phyloP scores from a whole-genome alignment of 1,140 invertebrate species.

The Drosophila oshimai region DNA sequence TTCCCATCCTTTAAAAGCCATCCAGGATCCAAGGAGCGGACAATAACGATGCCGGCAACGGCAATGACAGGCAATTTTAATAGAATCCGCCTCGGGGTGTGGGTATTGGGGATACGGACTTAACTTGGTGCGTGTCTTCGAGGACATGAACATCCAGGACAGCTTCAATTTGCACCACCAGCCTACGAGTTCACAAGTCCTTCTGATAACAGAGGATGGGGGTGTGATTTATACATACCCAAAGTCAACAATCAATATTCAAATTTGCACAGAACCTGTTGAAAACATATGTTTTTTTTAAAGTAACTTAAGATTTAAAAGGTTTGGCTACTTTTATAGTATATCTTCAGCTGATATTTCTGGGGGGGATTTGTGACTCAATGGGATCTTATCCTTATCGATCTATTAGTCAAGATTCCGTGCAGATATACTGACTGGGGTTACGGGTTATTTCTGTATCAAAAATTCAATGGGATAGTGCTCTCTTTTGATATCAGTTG shows the following conservation, averaged over 20 bases:
- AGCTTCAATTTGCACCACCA: constrained; percentile 37
- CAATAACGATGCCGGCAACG: constrained; percentile 74
- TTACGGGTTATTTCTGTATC: background rate
- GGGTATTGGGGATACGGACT: constrained; percentile 5
- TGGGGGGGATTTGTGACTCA: constrained; percentile 52
- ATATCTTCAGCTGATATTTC: background rate
- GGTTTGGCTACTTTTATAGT: too few species aligned
- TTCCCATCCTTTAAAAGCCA: background rate
- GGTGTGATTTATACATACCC: constrained; percentile 16
- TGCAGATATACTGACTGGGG: constrained; percentile 1
- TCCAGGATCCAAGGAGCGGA: constrained; percentile 36
- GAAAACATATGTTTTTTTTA: background rate
- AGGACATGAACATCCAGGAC: constrained; percentile 1
- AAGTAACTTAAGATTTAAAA: too few species aligned
- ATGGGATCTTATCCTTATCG: constrained; percentile 13
- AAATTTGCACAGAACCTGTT: constrained; percentile 10
- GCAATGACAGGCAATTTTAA: constrained; percentile 79
- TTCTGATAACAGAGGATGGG: background rate
- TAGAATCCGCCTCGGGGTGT: constrained; percentile 51
- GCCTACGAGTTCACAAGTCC: constrained; percentile 15
- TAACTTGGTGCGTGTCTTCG: constrained; percentile 22
- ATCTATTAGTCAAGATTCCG: too few species aligned
- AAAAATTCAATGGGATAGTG: constrained; percentile 3
- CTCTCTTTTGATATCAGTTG: background rate
- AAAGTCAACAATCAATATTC: constrained; percentile 32